Conservation (phyloP, 2,888 invertebrate species). For the Ctena decussata region DNA sequence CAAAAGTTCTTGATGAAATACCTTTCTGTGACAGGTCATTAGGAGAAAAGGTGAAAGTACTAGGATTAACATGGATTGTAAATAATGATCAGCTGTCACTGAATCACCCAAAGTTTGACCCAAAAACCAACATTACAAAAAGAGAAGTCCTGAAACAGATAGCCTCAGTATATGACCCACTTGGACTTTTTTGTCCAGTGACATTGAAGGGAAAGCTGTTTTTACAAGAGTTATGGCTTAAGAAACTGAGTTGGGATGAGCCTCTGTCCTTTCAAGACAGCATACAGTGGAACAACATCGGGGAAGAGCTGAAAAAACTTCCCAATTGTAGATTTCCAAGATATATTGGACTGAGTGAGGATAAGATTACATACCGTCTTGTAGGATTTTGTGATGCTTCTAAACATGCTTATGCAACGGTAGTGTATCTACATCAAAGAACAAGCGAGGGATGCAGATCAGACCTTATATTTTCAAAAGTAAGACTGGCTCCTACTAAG, state of each 20-base stretch:
- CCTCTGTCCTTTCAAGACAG: not conserved
- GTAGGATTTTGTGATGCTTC: not conserved
- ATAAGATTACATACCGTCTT: not conserved
- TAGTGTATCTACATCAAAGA: not conserved
- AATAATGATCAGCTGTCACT: no score
- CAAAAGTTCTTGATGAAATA: not conserved
- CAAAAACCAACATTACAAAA: no score
- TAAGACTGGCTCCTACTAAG: not conserved
- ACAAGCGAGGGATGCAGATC: not conserved
- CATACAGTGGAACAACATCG: not conserved
- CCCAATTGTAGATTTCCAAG: not conserved
- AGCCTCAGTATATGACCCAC: no score
- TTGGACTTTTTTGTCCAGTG: not conserved
- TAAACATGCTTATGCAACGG: not conserved
- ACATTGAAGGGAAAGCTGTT: no score
- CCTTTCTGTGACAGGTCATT: not conserved
- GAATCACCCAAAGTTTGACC: no score
- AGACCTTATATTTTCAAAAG: not conserved
- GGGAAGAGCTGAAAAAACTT: not conserved
- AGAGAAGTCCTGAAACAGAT: not conserved
- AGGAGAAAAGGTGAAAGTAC: not conserved
- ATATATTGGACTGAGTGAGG: not conserved
- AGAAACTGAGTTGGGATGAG: not conserved
- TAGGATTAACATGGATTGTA: constrained; percentile 22
- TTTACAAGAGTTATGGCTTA: not conserved